These are phyloP conservation scores for Hartigia nigra DNA, from an alignment of 2,888 invertebrate species.

Conservation along the genomic window DNA sequence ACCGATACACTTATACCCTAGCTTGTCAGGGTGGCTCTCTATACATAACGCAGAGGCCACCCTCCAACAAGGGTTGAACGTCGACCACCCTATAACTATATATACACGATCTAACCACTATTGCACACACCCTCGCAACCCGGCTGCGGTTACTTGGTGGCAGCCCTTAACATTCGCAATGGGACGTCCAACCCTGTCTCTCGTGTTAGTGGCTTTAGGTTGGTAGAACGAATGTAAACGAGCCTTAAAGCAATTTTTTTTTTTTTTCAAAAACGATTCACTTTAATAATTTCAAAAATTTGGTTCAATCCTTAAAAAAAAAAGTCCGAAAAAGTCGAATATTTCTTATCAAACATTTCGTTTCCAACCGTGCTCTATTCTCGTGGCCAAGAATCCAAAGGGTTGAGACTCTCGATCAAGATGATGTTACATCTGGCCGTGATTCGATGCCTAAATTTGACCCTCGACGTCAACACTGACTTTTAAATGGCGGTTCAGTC, in stretches of 20 bases:
- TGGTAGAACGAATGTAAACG: not conserved
- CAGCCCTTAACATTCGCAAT: conserved; percentile 36
- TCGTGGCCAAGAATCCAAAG: not conserved
- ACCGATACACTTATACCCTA: conserved; percentile 51
- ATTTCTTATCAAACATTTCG: too few relatives aligned
- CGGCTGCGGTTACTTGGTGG: conserved; percentile 32
- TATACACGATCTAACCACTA: conserved; percentile 22
- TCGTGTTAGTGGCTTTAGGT: not conserved
- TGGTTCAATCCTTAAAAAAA: not conserved
- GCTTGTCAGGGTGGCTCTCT: not conserved
- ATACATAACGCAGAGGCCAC: not conserved
- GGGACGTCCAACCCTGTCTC: conserved; percentile 30
- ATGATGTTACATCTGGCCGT: conserved; percentile 13
- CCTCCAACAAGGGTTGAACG: conserved; percentile 4
- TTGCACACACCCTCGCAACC: conserved; percentile 22
- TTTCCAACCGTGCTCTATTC: not conserved
- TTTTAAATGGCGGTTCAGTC: conserved; percentile 54
- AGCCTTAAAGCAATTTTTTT: not conserved
- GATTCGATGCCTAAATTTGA: conserved; percentile 52
- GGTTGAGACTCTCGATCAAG: not conserved
- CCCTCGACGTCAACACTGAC: conserved; percentile 56
- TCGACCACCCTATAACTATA: conserved; percentile 15
- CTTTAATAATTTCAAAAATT: not conserved
- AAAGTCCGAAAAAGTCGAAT: not conserved
- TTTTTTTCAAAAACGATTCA: not conserved